phyloP scores from a whole-genome alignment of 2,797 vertebrate genomes.

The Aeoliscus strigatus region DNA sequence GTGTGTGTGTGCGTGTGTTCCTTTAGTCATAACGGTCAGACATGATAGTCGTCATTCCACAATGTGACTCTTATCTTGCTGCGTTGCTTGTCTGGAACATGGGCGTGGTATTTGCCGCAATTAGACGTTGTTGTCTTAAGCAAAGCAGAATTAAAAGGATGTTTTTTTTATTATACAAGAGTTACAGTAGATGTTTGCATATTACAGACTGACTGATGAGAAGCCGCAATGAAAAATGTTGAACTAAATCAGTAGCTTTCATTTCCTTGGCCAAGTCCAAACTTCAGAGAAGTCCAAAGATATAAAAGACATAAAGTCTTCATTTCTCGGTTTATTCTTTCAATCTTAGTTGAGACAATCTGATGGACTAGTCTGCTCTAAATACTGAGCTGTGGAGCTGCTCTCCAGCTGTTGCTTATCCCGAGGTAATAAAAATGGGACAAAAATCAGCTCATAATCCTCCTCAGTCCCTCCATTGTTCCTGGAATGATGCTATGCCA shows the following conservation, averaged over 20 bases:
- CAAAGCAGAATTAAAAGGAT: no score
- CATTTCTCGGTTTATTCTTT: conserved; percentile 63
- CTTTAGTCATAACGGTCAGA: no score
- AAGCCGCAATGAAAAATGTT: no score
- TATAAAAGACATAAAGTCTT: conserved; percentile 53
- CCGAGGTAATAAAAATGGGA: conserved; percentile 78
- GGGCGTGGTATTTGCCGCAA: no score
- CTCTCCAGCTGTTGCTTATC: conserved; percentile 79
- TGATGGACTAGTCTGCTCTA: conserved; percentile 69
- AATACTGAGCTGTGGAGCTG: conserved; percentile 70
- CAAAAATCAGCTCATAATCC: conserved; percentile 77
- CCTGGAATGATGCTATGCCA: conserved; percentile 58
- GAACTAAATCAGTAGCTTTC: conserved; percentile 43
- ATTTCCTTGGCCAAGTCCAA: conserved; percentile 44
- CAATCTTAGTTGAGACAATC: conserved; percentile 73
- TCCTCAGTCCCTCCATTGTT: conserved; percentile 69
- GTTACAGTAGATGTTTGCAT: no score
- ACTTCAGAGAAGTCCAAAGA: conserved; percentile 38
- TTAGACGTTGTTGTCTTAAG: no score
- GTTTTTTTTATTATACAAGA: no score
- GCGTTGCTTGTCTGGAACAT: no score
- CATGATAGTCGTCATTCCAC: no score
- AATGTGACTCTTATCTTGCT: no score
- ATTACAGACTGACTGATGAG: no score
- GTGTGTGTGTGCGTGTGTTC: no score